Evolutionary conservation across 2,888 invertebrate genomes (phyloP).

Genomic region (Troglohyphantes excavatus): DNA sequence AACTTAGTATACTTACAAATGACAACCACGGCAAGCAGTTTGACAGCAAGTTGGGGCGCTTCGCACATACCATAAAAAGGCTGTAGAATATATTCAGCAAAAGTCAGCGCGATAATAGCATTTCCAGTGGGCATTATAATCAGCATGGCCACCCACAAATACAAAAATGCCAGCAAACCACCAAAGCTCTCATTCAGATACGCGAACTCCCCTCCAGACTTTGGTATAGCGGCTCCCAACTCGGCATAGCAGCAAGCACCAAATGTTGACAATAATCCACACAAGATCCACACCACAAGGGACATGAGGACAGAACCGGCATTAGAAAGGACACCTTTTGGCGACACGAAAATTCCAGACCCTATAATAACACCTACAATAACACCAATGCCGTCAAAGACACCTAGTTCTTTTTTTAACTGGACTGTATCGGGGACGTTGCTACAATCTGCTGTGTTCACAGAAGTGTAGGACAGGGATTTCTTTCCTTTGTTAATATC

Average conservation of each 20-base stretch:
- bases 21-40: conserved; percentile 90
- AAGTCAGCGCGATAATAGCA: conserved; percentile 95
- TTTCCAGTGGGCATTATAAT: conserved; percentile 92
- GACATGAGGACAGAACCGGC: conserved; percentile 95
- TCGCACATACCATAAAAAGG: conserved; percentile 90
- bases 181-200: conserved; percentile 97
- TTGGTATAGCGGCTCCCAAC: conserved; percentile 93
- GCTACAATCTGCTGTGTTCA: conserved; percentile 29
- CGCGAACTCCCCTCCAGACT: conserved; percentile 98
- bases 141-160: conserved; percentile 96
- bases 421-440: conserved; percentile 84
- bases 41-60: conserved; percentile 88
- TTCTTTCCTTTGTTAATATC: background rate
- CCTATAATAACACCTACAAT: conserved; percentile 97
- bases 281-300: conserved; percentile 93
- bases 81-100: conserved; percentile 94
- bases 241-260: conserved; percentile 98
- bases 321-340: conserved; percentile 91
- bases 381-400: conserved; percentile 94
- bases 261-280: conserved; percentile 93
- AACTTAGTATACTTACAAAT: conserved; percentile 82
- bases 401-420: conserved; percentile 92
- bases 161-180: conserved; percentile 94
- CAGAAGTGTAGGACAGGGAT: conserved; percentile 15
- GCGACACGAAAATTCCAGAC: conserved; percentile 97